Evolutionary conservation across 2,113 vertebrate species (phyloP).

Genomic region (Mormyrus iriodes): DNA sequence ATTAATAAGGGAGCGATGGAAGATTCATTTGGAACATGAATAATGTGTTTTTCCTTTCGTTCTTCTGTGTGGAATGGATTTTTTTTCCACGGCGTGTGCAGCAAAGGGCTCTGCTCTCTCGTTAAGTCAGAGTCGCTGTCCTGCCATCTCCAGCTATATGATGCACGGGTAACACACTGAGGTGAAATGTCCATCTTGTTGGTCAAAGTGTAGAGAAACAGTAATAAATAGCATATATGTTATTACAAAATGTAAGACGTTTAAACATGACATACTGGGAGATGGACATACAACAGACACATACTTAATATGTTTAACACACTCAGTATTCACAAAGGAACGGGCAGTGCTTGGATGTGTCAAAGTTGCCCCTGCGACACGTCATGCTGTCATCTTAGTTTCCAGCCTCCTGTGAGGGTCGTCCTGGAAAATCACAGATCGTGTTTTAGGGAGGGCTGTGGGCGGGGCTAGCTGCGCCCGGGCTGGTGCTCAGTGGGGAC

Average conservation of each 20-base stretch:
- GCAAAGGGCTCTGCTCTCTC: neutral
- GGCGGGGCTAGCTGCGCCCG: neutral
- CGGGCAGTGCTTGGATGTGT: neutral
- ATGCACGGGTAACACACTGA: neutral
- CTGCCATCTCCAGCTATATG: neutral
- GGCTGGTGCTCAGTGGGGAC: neutral
- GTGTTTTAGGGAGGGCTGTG: neutral
- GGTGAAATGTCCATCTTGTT: neutral
- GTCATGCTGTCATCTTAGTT: neutral
- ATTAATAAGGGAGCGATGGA: conserved; percentile 36
- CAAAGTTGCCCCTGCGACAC: neutral
- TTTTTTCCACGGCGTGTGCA: neutral
- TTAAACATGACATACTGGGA: neutral
- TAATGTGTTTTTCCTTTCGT: neutral
- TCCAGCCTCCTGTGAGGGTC: neutral
- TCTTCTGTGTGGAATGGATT: neutral
- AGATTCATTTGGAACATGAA: conserved; percentile 40
- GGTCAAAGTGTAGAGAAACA: neutral
- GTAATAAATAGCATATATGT: neutral
- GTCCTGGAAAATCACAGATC: neutral
- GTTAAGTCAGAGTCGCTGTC: neutral
- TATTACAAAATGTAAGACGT: neutral
- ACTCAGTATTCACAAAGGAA: neutral
- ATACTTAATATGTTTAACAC: neutral
- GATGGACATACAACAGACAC: neutral